Evolutionary conservation across 2,888 invertebrate species (phyloP), one percentile per base, ranked within the genome.

Genomic region (Drosophila monieri): DNA sequence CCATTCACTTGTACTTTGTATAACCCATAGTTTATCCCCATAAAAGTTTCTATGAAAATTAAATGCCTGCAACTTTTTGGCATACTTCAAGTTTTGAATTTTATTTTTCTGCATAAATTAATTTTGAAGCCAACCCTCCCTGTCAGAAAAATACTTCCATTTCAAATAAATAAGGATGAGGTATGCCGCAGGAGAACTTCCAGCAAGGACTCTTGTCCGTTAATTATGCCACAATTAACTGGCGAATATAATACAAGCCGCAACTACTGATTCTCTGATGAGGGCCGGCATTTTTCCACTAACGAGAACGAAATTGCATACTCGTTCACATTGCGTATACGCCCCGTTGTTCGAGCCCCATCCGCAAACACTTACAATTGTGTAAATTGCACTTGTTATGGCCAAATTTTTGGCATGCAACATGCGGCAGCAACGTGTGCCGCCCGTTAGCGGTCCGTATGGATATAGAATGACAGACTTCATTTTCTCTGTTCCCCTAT

Each of bases 371-470:
- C 94, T 94, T 90, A 95, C 95, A 93, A 95, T 91, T 67, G 95
- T 95, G 89, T 95, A 95, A 85, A 95, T 93, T 68, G 95, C 95
- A 89, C 95, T 94, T 73, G 94, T 94, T 87, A 95, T 93, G 54
- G 95, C 95, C 68, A 95, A 94, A 91, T 95, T 94, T 90, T 95
- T 94, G 76, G 94, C 94, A 92, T 95, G 94, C 76, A 95, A 90
- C 78, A 94, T 92, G 77, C 95, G 94, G 90, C 95, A 95, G 87
- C 92, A 94, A 83, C 92, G 92, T 78, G 91, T 90, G 65, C 91
- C 90, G 61, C 91, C 91, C 60, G 91, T 90, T 61, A 91, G 74
- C 77, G 92, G 91, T 79, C 93, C 93, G 80, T 93, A 92, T 30
- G 92, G 92, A 90, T 93, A 92, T 60, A 93, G 89, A 71, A 93